phyloP scores from a whole-genome alignment of 92 coral and sea anemone species.

The Phymanthus crucifer region DNA sequence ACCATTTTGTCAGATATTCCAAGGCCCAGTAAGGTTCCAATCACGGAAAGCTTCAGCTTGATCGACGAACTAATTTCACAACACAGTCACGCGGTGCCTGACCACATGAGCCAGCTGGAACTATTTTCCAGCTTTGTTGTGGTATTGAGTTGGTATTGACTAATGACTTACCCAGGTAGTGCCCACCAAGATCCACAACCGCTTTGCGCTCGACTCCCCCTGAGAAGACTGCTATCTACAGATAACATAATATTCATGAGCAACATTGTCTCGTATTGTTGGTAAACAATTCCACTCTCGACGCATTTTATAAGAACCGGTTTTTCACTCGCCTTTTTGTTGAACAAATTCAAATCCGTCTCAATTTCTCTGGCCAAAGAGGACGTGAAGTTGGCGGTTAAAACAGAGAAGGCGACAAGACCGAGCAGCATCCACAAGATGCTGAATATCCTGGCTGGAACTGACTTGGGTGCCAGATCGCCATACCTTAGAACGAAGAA shows the following conservation, averaged over 20 bases:
- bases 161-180: constrained; percentile 41
- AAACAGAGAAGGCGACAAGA: constrained; percentile 94
- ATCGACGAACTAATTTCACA: too few species aligned
- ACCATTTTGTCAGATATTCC: too few species aligned
- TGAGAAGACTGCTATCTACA: constrained; percentile 58
- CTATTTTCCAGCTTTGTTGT: too few species aligned
- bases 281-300: not conserved
- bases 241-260: not conserved
- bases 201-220: constrained; percentile 46
- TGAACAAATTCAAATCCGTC: constrained; percentile 78
- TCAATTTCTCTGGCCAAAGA: constrained; percentile 85
- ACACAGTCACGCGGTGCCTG: too few species aligned
- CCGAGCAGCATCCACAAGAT: constrained; percentile 96
- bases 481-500: constrained; percentile 66
- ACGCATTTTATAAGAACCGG: too few species aligned
- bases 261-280: not conserved
- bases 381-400: constrained; percentile 96
- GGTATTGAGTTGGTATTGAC: too few species aligned
- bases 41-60: too few species aligned
- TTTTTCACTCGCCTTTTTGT: constrained; percentile 61
- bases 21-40: too few species aligned
- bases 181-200: constrained; percentile 54
- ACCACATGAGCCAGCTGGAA: too few species aligned
- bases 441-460: constrained; percentile 88
- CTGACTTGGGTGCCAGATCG: constrained; percentile 91